phyloP scores from a whole-genome alignment of 2,888 invertebrate genomes.

The Ennomos fuscantarius region DNA sequence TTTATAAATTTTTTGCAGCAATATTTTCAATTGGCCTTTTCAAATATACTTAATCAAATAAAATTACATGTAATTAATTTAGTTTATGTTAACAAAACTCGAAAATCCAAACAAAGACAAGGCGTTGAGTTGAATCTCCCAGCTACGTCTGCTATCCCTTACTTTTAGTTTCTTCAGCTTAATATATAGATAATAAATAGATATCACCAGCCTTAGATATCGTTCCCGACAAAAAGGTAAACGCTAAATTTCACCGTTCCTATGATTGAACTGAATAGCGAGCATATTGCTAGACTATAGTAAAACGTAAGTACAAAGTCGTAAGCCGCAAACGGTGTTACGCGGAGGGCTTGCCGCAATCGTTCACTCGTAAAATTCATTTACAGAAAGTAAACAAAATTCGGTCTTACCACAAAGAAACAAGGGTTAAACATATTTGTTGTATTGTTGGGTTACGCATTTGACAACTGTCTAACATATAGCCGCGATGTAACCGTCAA shows the following conservation, averaged over 20 bases:
- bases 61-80: constrained; percentile 16
- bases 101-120: constrained; percentile 42
- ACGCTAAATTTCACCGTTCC: constrained; percentile 37
- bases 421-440: too few species aligned
- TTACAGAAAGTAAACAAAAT: too few species aligned
- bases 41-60: constrained; percentile 16
- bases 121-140: constrained; percentile 74
- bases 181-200: constrained; percentile 45
- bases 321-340: not conserved
- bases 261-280: constrained; percentile 41
- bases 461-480: too few species aligned
- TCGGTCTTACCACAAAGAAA: too few species aligned
- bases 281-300: constrained; percentile 47
- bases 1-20: constrained; percentile 11
- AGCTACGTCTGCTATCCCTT: constrained; percentile 51
- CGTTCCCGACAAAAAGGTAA: constrained; percentile 43
- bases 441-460: too few species aligned
- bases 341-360: too few species aligned
- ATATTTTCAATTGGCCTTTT: constrained; percentile 9
- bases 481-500: too few species aligned
- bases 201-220: constrained; percentile 79
- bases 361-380: too few species aligned
- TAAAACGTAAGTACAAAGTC: constrained; percentile 6
- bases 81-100: constrained; percentile 2
- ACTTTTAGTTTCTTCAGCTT: constrained; percentile 43